These are phyloP conservation scores for Leptopilina boulardi DNA, from an alignment of 1,140 invertebrate species.

Conservation along the genomic window DNA sequence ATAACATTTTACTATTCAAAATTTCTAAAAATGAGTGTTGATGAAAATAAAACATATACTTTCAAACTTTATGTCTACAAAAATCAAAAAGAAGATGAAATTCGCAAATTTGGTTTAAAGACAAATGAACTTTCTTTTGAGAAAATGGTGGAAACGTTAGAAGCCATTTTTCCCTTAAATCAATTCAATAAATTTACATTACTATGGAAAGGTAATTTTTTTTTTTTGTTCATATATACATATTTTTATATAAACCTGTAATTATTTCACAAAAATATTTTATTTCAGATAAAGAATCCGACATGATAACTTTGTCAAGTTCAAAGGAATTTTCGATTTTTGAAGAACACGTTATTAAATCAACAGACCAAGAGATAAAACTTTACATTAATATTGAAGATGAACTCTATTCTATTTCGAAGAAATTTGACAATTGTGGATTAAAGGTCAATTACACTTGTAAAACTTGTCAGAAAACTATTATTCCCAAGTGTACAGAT, in stretches of 20 bases:
- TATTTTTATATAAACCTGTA: not conserved
- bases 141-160: conserved; percentile 7
- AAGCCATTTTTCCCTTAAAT: not conserved
- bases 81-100: not conserved
- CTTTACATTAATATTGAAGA: not conserved
- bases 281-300: not conserved
- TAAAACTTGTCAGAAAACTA: not conserved
- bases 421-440: not conserved
- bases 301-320: conserved; percentile 2
- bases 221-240: too few species aligned
- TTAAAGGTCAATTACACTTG: not conserved
- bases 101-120: conserved; percentile 4
- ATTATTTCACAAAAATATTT: not conserved
- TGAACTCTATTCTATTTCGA: not conserved
- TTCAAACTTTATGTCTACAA: conserved; percentile 6
- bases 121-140: not conserved
- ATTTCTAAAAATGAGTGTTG: not conserved
- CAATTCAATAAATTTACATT: not conserved
- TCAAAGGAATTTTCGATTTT: conserved; percentile 4
- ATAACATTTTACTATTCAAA: not conserved
- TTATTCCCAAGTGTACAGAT: not conserved
- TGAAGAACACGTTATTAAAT: not conserved
- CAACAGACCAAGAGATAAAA: not conserved
- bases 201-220: conserved; percentile 25
- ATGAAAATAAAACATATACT: not conserved